Evolutionary conservation across 2,888 invertebrate species (phyloP).

Genomic region (Caenorhabditis angaria): DNA sequence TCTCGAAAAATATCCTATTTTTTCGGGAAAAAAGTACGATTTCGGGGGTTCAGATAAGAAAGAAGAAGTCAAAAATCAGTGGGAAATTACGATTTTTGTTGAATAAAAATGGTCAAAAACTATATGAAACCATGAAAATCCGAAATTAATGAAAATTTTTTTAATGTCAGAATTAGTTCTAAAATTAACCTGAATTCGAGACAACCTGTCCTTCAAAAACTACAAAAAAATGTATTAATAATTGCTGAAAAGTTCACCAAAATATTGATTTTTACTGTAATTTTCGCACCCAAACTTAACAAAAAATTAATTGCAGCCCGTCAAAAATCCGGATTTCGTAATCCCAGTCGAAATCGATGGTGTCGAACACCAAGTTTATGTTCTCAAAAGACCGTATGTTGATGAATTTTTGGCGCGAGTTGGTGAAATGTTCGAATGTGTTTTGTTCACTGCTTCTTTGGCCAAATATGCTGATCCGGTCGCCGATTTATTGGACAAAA

Average conservation of each 20-base stretch:
- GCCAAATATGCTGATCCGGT: slow-evolving; percentile 99
- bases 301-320: slow-evolving; percentile 86
- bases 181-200: no score
- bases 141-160: no score
- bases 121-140: no score
- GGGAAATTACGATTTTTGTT: no score
- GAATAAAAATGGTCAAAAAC: no score
- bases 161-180: no score
- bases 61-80: no score
- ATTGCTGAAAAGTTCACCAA: not conserved
- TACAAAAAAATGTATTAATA: not conserved
- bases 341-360: slow-evolving; percentile 99
- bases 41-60: no score
- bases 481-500: slow-evolving; percentile 94
- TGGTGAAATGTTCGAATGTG: slow-evolving; percentile 98
- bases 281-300: no score
- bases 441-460: slow-evolving; percentile 97
- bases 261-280: not conserved
- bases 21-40: no score
- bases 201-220: not conserved
- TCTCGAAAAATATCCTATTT: no score
- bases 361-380: slow-evolving; percentile 94
- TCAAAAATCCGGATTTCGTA: slow-evolving; percentile 99
- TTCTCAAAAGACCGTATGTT: slow-evolving; percentile 97
- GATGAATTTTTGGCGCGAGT: slow-evolving; percentile 97